Percentiles rank a stretch among this genome's conserved stretches.
These are phyloP conservation scores for Myripristis murdjan DNA, from an alignment of 2,797 vertebrate species.

Conservation along the genomic window DNA sequence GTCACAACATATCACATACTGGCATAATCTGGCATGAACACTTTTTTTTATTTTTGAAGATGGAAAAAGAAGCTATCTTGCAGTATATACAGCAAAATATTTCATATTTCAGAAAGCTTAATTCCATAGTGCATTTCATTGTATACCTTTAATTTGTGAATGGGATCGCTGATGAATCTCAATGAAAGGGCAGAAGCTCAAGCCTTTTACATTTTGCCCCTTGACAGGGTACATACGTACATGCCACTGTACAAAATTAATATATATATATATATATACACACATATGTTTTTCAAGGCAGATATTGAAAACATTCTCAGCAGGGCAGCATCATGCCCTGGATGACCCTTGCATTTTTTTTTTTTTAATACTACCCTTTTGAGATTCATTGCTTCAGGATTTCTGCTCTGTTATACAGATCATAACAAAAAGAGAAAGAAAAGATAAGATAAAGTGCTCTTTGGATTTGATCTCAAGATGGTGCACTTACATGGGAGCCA, in stretches of 20 bases:
- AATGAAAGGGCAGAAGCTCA: slow-evolving; percentile 1
- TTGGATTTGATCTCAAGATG: no score
- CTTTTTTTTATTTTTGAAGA: no score
- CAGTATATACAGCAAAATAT: no score
- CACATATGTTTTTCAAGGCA: slow-evolving; percentile 1
- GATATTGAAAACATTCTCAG: slow-evolving; percentile 4
- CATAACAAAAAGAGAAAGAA: slow-evolving; percentile 20
- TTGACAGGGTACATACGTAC: background rate
- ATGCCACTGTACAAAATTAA: background rate
- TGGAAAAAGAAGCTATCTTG: no score
- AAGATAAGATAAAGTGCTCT: background rate
- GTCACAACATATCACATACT: no score
- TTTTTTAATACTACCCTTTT: slow-evolving; percentile 4
- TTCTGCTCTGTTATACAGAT: slow-evolving; percentile 33
- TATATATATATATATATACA: no score
- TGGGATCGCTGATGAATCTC: no score
- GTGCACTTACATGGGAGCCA: no score
- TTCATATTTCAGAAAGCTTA: no score
- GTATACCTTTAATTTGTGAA: no score
- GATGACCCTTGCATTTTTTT: background rate
- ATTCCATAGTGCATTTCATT: no score
- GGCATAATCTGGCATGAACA: no score
- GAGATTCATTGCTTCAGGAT: slow-evolving; percentile 7
- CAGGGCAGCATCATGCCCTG: slow-evolving; percentile 9
- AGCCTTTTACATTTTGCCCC: background rate